Percentiles rank a stretch among this genome's conserved stretches.
phyloP scores from a whole-genome alignment of 1,140 invertebrate species.

The Polypedilum pembai region DNA sequence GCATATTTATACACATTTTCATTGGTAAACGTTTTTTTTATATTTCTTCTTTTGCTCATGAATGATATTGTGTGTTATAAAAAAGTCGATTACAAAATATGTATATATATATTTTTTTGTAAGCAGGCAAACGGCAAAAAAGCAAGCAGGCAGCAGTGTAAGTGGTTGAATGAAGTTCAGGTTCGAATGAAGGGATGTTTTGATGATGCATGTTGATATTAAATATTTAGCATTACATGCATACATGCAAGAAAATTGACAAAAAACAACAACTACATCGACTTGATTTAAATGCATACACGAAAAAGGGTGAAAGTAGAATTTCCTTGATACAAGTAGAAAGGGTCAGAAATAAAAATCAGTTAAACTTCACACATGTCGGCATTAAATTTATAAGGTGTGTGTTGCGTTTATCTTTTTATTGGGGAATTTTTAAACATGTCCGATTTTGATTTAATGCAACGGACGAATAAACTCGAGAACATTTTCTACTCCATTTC shows the following conservation, averaged over 20 bases:
- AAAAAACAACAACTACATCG: not conserved
- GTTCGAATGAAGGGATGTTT: slow-evolving; percentile 11
- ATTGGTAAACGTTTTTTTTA: not conserved
- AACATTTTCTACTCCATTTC: too few species aligned
- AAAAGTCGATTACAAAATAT: not conserved
- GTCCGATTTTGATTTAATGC: too few species aligned
- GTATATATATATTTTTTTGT: not conserved
- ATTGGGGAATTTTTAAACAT: too few species aligned
- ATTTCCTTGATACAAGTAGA: not conserved
- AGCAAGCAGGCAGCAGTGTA: not conserved
- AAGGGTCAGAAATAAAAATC: slow-evolving; percentile 12
- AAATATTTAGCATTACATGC: not conserved
- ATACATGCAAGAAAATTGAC: not conserved
- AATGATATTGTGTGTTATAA: slow-evolving; percentile 4
- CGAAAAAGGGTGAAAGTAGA: too few species aligned
- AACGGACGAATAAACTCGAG: too few species aligned
- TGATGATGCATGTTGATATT: not conserved
- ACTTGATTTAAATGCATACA: too few species aligned
- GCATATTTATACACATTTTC: too few species aligned
- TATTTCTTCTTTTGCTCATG: not conserved
- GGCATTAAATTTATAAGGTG: too few species aligned
- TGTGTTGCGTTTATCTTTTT: too few species aligned
- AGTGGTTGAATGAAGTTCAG: slow-evolving; percentile 16
- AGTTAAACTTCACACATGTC: not conserved
- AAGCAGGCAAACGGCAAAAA: not conserved